phyloP scores from a whole-genome alignment of 2,888 invertebrate genomes.

The Campoplex nolae region DNA sequence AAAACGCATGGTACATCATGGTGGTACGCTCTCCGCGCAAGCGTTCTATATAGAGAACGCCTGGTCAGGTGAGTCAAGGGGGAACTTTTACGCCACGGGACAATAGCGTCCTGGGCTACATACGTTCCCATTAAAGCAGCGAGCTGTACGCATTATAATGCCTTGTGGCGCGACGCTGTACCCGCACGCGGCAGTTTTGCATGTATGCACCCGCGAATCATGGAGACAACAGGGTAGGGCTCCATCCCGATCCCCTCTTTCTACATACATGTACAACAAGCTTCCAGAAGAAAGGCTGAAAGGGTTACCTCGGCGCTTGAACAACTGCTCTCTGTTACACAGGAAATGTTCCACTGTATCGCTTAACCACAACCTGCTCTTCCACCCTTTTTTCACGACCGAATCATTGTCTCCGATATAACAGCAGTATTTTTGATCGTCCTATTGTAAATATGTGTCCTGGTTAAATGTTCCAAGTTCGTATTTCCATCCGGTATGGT shows the following conservation, averaged over 20 bases:
- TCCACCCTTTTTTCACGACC: conserved; percentile 39
- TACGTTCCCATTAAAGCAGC: conserved; percentile 81
- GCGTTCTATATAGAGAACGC: conserved; percentile 49
- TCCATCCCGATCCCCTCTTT: conserved; percentile 36
- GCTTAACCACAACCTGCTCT: conserved; percentile 62
- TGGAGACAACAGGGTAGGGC: conserved; percentile 59
- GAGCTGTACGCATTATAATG: conserved; percentile 80
- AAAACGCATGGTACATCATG: conserved; percentile 48
- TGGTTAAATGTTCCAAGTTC: conserved; percentile 2
- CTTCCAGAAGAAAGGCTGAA: conserved; percentile 26
- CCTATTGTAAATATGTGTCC: not conserved
- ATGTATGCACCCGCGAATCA: conserved; percentile 63
- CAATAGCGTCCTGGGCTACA: conserved; percentile 79
- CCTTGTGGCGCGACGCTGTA: conserved; percentile 67
- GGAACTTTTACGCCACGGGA: conserved; percentile 75
- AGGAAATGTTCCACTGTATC: conserved; percentile 36
- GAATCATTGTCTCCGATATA: conserved; percentile 48
- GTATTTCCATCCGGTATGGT: not conserved
- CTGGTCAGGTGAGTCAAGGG: conserved; percentile 76
- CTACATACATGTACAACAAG: conserved; percentile 16
- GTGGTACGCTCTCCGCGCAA: conserved; percentile 33
- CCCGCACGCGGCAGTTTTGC: conserved; percentile 53
- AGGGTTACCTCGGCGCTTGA: conserved; percentile 51
- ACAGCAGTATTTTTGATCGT: conserved; percentile 41
- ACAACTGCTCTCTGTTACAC: conserved; percentile 35